Base-by-base conservation (phyloP, 92 coral and sea anemone genomes). In the Galaxea fascicularis region DNA sequence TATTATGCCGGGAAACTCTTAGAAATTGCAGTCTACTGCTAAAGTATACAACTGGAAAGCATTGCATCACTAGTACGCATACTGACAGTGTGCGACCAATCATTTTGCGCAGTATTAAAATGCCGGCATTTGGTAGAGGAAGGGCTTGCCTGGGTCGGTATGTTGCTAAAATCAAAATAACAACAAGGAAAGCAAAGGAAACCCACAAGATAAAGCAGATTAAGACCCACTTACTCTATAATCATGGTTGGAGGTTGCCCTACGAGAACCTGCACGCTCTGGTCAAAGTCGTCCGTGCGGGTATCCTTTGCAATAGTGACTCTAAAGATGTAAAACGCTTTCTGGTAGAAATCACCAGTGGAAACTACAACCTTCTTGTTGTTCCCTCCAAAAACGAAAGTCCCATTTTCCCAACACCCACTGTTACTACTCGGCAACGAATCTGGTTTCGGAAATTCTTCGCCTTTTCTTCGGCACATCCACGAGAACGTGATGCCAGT, bases 171-270 rank as follows among this genome's bases (percentile, higher is more conserved):
- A 35, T 35, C 41, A 35, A 35, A 35, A 35, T 2, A 2, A 49
- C 6, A 49, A 49, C 56, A n/a, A 18, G 10, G n/a, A 12, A 1
- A 15, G 31, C 7, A 64, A 27, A 53, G 39, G 7, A 11, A 14
- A 9, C 16, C 18, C 44, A 35, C 4, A 10, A 8, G 17, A 65
- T 11, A 79, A 30, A 5, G 12, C 14, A 0, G 41, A 39, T 8
- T 21, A 53, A 26, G 51, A 6, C 20, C 22, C 22, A 82, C 92
- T 88, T 76, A 96, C 98, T 84, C 90, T 65, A 96, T 83, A 29
- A 86, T 93, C 95, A 96, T 85, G 9, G 98, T 88, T 1, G 98
- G 98, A 1, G 98, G 93, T 11, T 95, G 94, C 49, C 96, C 98
- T 1, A 83, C 88, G 4, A 96, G 86, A 18, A 96, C 90, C 56